Percentiles rank a stretch among this genome's conserved stretches.
Evolutionary conservation across 2,797 vertebrate genomes (phyloP).

Genomic region (Lutjanus campechanus): DNA sequence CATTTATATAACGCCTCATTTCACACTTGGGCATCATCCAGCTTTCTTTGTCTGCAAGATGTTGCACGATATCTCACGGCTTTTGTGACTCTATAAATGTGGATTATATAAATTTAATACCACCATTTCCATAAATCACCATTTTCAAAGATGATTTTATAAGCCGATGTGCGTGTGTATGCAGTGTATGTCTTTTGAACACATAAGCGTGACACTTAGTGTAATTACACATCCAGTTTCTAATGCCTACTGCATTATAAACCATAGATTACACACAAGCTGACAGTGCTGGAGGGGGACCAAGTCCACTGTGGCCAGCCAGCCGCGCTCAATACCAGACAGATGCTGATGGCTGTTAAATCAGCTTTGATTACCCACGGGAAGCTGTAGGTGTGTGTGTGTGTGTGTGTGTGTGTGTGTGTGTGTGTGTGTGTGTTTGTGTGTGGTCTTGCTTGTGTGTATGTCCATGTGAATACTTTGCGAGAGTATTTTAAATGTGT

Average conservation of each 20-base stretch:
- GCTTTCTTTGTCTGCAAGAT: conserved; percentile 2
- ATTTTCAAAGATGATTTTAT: conserved; percentile 31
- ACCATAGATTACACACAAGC: conserved; percentile 66
- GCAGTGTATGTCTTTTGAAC: conserved; percentile 33
- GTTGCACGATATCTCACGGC: background rate
- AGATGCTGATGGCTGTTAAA: conserved; percentile 72
- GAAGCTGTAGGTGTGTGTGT: conserved; percentile 36
- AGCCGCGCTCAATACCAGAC: conserved; percentile 52
- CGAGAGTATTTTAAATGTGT: conserved; percentile 27
- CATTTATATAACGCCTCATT: conserved; percentile 20
- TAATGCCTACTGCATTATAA: conserved; percentile 62
- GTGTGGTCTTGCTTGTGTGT: background rate
- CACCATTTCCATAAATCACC: conserved; percentile 36
- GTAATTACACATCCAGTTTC: conserved; percentile 52
- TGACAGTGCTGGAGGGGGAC: conserved; percentile 59
- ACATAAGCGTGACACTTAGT: conserved; percentile 44
- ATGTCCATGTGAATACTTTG: conserved; percentile 22
- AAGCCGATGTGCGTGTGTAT: conserved; percentile 38
- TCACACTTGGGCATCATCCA: conserved; percentile 19
- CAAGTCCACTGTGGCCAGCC: conserved; percentile 58
- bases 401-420: conserved; percentile 7
- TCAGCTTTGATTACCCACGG: conserved; percentile 60
- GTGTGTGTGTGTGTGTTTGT: conserved; percentile 29
- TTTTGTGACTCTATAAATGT: conserved; percentile 9
- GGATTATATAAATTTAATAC: conserved; percentile 38